phyloP scores from a whole-genome alignment of 2,888 invertebrate species.

The Xestia rhomboidea region DNA sequence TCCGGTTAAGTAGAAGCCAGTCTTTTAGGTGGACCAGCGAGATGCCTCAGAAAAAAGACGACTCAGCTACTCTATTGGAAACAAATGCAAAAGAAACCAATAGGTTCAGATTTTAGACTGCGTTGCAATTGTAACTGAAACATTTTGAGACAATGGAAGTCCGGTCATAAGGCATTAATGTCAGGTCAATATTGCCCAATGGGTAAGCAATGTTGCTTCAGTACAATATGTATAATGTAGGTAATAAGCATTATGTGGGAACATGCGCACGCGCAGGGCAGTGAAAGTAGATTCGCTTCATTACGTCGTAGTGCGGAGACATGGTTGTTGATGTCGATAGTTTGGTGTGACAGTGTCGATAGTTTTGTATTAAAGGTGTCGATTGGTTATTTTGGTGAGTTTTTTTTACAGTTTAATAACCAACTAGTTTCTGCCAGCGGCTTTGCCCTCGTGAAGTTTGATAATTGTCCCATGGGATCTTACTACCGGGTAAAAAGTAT shows the following conservation, averaged over 20 bases:
- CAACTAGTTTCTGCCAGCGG: no score
- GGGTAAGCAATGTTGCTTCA: constrained; percentile 13
- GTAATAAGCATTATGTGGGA: constrained; percentile 63
- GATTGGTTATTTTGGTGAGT: no score
- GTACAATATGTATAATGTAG: constrained; percentile 45
- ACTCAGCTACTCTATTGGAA: background rate
- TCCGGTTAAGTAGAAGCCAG: no score
- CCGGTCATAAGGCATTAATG: background rate
- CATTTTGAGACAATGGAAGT: background rate
- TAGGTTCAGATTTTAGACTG: background rate
- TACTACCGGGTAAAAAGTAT: no score
- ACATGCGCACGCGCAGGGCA: constrained; percentile 53
- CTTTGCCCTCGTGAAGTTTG: no score
- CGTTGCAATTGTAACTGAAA: no score
- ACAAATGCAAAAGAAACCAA: background rate
- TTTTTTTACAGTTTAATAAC: no score
- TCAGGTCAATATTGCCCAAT: constrained; percentile 15
- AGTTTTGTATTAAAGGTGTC: background rate
- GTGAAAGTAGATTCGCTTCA: constrained; percentile 74
- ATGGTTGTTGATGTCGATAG: constrained; percentile 44
- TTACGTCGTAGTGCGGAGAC: constrained; percentile 63
- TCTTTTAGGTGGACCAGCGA: no score
- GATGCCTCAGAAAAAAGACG: no score
- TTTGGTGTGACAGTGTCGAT: constrained; percentile 17
- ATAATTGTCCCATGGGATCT: no score